Evolutionary conservation across 2,888 invertebrate species (phyloP), one percentile per base, ranked within the genome.

Genomic region (Perithous albicinctus): DNA sequence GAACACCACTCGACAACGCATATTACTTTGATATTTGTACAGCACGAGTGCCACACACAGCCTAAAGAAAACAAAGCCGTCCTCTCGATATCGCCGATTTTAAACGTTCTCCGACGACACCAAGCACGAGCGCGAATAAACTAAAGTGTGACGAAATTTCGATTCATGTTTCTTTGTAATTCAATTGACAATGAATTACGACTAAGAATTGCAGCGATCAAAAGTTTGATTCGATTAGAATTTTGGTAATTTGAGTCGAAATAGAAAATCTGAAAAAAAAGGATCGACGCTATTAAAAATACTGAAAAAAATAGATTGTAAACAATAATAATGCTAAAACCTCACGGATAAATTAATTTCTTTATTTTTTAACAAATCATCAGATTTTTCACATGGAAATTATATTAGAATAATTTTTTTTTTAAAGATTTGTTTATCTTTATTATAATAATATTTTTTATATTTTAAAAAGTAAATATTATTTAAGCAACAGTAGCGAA

Each of bases 31-130:
- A 66, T 66, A 54, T 29, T 56, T 43, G 32, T 46, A 59, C 59
- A 59, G 43, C 59, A 43, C 72, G 43, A 72, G 72, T 72, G 43
- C 43, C 51, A 59, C 56, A 78, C 84, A 85, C 84, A 86, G 82
- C 83, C 83, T 84, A 84, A 79, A 66, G 79, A 82, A 73, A 84
- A 81, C 74, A 82, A 84, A 84, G 85, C 87, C 87, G 87, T 87
- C 87, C 87, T 86, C 84, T 85, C 84, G 82, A 80, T 72, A 82
- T 75, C 78, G 78, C 78, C 81, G 78, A 82, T 78, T 78, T 69
- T 56, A 64, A 82, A 66, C 48, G 66, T 74, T 74, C 38, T 20
- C 48, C 64, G 70, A 74, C 61, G 61, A 69, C 29, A 51, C 29
- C 56, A n/a, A n/a, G 56, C 54, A 18, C 18, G 15, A 59, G 15